Base-by-base conservation (phyloP, 2,113 vertebrate genomes). In the Phylloscopus trochiloides region DNA sequence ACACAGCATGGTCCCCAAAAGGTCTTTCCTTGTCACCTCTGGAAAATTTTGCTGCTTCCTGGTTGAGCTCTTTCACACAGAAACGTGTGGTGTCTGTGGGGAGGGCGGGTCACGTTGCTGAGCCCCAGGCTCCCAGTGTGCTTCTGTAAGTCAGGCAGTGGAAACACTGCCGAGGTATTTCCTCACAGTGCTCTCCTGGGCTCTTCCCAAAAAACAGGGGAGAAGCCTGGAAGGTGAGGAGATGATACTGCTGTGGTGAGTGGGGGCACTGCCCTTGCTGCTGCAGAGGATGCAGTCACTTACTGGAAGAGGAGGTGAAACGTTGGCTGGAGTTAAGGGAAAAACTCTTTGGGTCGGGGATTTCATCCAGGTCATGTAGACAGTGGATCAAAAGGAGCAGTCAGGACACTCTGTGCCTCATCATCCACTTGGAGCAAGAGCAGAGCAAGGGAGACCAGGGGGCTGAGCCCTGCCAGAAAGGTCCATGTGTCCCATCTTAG, bases 21-120 rank as follows among this genome's bases (percentile, higher is more conserved):
- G 87, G 85, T 95, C 88, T 59, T 90, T 67, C 40, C 67, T 88
- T 86, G 90, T 88, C 94, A 95, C 88, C 85, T 92, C 88, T 82
- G 63, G 74, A 75, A 90, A 76, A 73, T 83, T 34, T 45, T 95
- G 75, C 78, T 93, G 4, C 88, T 93, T 88, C 51, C 67, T 42
- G 55, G 47, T 9, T 36, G 85, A 94, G 75, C 58, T 87, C 13
- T 88, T 81, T 72, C 59, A 73, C 66, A 45, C 11, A 58, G 89
- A 71, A 84, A 62, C 0, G 1, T 24, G 67, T 42, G 52, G n/a
- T 74, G 68, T 51, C 51, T 67, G 34, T 14, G 15, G 32, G 50
- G 24, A 70, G 90, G 43, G 31, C 55, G 75, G 84, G 72, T 81
- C 28, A 3, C 1, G 0, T 29, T 58, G 72, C 83, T 76, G 50